Percentiles rank a stretch among this genome's conserved stretches.
Conservation (phyloP, 2,888 invertebrate genomes). For the Hyppa rectilinea region DNA sequence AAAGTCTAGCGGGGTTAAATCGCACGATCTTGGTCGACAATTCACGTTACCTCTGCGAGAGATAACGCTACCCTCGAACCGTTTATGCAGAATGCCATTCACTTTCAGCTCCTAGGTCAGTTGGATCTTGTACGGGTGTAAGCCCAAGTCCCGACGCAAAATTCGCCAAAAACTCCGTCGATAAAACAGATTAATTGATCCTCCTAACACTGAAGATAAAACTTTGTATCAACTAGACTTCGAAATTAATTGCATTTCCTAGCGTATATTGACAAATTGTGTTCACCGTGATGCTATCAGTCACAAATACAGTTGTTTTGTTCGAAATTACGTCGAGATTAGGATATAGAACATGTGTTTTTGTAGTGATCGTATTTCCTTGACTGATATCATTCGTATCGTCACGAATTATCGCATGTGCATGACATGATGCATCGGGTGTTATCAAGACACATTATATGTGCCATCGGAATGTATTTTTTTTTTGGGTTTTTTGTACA, state of each 20-base stretch:
- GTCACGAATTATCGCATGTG: conserved; percentile 14
- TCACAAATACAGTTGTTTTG: conserved; percentile 26
- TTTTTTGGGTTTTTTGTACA: not conserved
- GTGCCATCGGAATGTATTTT: conserved; percentile 12
- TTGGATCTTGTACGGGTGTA: too few relatives aligned
- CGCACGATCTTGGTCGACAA: too few relatives aligned
- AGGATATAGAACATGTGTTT: conserved; percentile 31
- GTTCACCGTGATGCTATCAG: conserved; percentile 18
- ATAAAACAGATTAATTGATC: too few relatives aligned
- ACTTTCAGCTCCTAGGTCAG: too few relatives aligned
- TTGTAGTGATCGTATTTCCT: conserved; percentile 24
- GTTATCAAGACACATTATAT: conserved; percentile 11
- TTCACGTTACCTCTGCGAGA: too few relatives aligned
- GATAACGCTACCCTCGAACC: too few relatives aligned
- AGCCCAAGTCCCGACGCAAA: too few relatives aligned
- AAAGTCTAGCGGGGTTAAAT: too few relatives aligned
- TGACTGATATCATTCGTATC: conserved; percentile 12
- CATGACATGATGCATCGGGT: conserved; percentile 31
- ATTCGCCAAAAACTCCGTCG: too few relatives aligned
- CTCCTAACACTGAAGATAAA: too few relatives aligned
- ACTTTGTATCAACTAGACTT: not conserved
- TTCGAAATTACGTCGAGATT: conserved; percentile 20
- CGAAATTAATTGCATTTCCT: not conserved
- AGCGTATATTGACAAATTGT: not conserved
- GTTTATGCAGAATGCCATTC: too few relatives aligned